Evolutionary conservation across 2,797 vertebrate genomes (phyloP).

Genomic region (Megalops cyprinoides): DNA sequence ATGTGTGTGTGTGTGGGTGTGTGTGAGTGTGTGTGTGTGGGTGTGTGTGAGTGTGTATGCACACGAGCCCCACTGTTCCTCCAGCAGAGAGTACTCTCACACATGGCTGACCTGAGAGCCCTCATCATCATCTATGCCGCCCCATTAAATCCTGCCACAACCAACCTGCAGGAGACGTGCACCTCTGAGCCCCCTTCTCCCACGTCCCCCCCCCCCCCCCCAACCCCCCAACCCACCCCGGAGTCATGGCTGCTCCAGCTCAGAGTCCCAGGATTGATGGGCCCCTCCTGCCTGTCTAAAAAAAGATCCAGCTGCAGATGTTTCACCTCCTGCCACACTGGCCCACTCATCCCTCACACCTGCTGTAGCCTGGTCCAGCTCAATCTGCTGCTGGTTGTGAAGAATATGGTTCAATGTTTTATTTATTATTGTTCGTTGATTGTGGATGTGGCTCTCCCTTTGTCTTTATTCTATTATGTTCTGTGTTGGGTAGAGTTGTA

Average conservation of each 20-base stretch:
- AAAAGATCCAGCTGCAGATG: slow-evolving; percentile 12
- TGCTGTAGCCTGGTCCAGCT: neutral
- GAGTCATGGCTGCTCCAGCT: neutral
- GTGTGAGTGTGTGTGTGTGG: neutral
- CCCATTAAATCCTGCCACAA: neutral
- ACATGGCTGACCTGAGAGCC: neutral
- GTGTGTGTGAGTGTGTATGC: neutral
- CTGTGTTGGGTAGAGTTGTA: neutral
- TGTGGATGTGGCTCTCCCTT: neutral
- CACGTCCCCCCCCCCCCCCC: neutral
- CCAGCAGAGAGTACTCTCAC: neutral
- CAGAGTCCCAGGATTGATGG: neutral
- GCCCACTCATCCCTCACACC: neutral
- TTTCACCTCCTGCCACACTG: neutral
- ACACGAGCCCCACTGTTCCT: neutral
- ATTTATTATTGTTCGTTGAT: too few relatives aligned
- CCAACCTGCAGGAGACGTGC: neutral
- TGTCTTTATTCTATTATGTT: neutral
- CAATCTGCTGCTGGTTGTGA: neutral
- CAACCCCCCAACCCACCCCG: neutral
- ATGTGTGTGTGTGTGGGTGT: neutral
- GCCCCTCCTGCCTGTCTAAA: neutral
- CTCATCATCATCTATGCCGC: neutral
- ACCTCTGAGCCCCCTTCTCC: neutral
- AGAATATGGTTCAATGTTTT: too few relatives aligned